Evolutionary conservation across 2,888 invertebrate species (phyloP).

Genomic region (Melanostoma scalare): DNA sequence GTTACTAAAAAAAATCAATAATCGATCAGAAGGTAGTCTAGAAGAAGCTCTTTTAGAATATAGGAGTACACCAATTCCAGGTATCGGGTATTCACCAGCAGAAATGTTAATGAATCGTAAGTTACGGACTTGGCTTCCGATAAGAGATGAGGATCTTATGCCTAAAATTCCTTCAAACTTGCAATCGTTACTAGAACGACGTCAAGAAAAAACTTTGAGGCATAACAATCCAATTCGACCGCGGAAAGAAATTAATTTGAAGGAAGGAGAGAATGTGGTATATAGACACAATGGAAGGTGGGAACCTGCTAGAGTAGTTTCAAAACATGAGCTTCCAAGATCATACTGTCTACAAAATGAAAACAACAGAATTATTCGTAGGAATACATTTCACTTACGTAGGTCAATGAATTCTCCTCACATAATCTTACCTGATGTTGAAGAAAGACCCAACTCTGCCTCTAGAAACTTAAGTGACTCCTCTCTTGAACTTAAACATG

Average conservation of each 20-base stretch:
- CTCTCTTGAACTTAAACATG: too few relatives aligned
- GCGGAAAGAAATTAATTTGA: neutral
- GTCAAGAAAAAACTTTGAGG: neutral
- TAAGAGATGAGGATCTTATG: slow-evolving; percentile 33
- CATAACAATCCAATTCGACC: neutral
- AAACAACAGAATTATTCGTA: neutral
- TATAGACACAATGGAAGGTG: slow-evolving; percentile 12
- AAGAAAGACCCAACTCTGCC: too few relatives aligned
- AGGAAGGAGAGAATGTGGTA: slow-evolving; percentile 24
- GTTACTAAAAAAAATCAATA: too few relatives aligned
- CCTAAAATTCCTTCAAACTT: slow-evolving; percentile 17
- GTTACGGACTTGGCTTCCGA: slow-evolving; percentile 30
- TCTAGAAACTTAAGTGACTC: too few relatives aligned
- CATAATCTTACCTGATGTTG: too few relatives aligned
- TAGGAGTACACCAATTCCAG: too few relatives aligned
- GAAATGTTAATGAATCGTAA: slow-evolving; percentile 50
- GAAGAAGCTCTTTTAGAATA: too few relatives aligned
- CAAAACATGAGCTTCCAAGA: slow-evolving; percentile 18
- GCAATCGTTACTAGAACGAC: slow-evolving; percentile 7
- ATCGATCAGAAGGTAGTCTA: too few relatives aligned
- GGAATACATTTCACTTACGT: slow-evolving; percentile 37
- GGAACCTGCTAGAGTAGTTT: slow-evolving; percentile 35
- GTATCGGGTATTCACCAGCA: slow-evolving; percentile 16
- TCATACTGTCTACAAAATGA: slow-evolving; percentile 38
- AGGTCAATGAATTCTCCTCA: neutral